Percentiles rank a stretch among this genome's conserved stretches.
Conservation (phyloP, 2,797 vertebrate species). For the Gambusia yucatana region DNA sequence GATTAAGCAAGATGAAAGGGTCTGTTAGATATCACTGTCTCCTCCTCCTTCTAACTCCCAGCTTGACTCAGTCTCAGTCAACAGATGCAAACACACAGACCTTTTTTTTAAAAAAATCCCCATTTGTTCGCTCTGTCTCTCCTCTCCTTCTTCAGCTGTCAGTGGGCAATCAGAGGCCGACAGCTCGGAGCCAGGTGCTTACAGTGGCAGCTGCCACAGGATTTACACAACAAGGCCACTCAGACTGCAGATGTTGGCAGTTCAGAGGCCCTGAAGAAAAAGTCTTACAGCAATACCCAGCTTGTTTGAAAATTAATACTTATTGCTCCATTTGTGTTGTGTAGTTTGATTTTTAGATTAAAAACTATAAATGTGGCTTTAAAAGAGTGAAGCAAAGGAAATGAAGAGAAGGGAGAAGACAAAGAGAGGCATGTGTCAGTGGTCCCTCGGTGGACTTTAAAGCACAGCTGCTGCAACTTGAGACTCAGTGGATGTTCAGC, state of each 20-base stretch:
- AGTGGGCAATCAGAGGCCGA: constrained; percentile 73
- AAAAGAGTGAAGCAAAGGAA: neutral
- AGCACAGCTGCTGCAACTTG: constrained; percentile 14
- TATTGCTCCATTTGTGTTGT: neutral
- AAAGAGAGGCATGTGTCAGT: constrained; percentile 5
- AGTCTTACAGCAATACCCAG: neutral
- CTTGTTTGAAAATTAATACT: constrained; percentile 19
- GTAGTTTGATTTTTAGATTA: neutral
- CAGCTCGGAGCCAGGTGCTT: constrained; percentile 74
- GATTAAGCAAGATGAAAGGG: constrained; percentile 35
- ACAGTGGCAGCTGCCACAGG: constrained; percentile 76
- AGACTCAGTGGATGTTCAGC: neutral
- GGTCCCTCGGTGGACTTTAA: neutral
- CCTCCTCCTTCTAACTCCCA: constrained; percentile 11
- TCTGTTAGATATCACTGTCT: constrained; percentile 42
- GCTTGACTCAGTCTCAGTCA: constrained; percentile 45
- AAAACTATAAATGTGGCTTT: neutral
- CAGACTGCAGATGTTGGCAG: constrained; percentile 69
- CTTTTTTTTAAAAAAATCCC: constrained; percentile 50
- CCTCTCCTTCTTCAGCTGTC: constrained; percentile 72
- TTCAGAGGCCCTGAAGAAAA: constrained; percentile 33
- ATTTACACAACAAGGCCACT: constrained; percentile 63
- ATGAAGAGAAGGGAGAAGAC: neutral
- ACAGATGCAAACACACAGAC: constrained; percentile 31
- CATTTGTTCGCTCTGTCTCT: constrained; percentile 69